Conservation (phyloP, 2,888 invertebrate species). For the Tubulanus polymorphus region DNA sequence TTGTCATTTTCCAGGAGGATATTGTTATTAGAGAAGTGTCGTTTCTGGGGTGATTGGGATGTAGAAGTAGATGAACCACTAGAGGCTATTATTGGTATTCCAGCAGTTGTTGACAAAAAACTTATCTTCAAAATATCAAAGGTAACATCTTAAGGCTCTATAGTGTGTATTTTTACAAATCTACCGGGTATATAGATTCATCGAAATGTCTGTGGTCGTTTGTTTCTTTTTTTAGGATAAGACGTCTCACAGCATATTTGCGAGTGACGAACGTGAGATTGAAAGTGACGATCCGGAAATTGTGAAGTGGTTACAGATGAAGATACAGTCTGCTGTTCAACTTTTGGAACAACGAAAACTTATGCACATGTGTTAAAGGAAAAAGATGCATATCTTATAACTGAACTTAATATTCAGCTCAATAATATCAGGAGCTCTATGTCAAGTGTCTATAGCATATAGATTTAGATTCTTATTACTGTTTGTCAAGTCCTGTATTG, state of each 20-base stretch:
- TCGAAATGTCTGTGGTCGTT: too few species aligned
- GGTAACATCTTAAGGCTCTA: too few species aligned
- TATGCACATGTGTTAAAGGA: too few species aligned
- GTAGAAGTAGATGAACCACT: conserved; percentile 72
- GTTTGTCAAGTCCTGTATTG: too few species aligned
- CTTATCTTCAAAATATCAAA: conserved; percentile 70
- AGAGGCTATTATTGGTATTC: conserved; percentile 68
- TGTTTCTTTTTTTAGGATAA: conserved; percentile 27
- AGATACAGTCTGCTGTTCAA: conserved; percentile 71
- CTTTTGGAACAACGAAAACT: too few species aligned
- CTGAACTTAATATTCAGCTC: too few species aligned
- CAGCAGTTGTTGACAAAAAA: conserved; percentile 61
- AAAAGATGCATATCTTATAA: too few species aligned
- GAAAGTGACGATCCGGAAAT: conserved; percentile 64
- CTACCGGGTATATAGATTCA: too few species aligned
- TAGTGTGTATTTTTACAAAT: too few species aligned
- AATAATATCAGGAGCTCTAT: too few species aligned
- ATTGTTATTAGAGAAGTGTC: conserved; percentile 67
- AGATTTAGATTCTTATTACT: too few species aligned
- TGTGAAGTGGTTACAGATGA: conserved; percentile 66
- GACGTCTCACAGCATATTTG: conserved; percentile 40
- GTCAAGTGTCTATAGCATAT: too few species aligned
- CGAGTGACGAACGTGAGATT: conserved; percentile 66
- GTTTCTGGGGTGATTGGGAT: conserved; percentile 70
- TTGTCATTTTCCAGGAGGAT: conserved; percentile 61